phyloP scores from a whole-genome alignment of 1,140 invertebrate genomes.

The Euura saliciscinereae region DNA sequence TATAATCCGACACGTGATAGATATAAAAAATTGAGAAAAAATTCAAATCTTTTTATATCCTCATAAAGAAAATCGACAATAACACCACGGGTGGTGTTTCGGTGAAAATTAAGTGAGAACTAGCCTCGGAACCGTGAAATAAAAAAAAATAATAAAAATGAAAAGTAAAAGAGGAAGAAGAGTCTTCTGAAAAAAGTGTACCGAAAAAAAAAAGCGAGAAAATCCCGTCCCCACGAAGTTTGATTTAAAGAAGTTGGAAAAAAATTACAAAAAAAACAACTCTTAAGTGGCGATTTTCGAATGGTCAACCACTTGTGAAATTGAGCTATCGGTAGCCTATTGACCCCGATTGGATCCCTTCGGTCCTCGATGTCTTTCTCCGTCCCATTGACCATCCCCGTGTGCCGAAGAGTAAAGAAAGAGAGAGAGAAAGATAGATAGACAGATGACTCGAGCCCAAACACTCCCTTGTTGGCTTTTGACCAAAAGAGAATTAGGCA shows the following conservation, averaged over 20 bases:
- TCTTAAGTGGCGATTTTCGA: neutral
- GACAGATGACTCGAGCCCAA: neutral
- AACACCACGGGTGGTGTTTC: neutral
- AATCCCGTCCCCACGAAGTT: too few relatives aligned
- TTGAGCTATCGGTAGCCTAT: neutral
- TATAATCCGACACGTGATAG: too few relatives aligned
- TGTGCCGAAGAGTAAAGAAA: neutral
- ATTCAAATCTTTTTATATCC: too few relatives aligned
- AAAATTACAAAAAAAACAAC: too few relatives aligned
- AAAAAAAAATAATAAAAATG: neutral
- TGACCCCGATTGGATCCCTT: conserved; percentile 1
- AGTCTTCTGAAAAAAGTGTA: too few relatives aligned
- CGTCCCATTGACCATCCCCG: neutral
- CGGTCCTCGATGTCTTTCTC: neutral
- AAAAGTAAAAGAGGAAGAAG: too few relatives aligned
- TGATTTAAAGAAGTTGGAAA: too few relatives aligned
- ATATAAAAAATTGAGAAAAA: too few relatives aligned
- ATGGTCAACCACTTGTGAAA: conserved; percentile 7
- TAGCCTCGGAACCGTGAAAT: neutral
- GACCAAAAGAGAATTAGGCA: conserved; percentile 23
- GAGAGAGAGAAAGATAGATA: neutral
- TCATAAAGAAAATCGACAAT: neutral
- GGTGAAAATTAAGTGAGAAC: conserved; percentile 2
- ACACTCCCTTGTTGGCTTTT: neutral
- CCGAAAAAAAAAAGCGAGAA: too few relatives aligned